phyloP scores from a whole-genome alignment of 2,888 invertebrate species.

The Pardosa pseudoannulata region DNA sequence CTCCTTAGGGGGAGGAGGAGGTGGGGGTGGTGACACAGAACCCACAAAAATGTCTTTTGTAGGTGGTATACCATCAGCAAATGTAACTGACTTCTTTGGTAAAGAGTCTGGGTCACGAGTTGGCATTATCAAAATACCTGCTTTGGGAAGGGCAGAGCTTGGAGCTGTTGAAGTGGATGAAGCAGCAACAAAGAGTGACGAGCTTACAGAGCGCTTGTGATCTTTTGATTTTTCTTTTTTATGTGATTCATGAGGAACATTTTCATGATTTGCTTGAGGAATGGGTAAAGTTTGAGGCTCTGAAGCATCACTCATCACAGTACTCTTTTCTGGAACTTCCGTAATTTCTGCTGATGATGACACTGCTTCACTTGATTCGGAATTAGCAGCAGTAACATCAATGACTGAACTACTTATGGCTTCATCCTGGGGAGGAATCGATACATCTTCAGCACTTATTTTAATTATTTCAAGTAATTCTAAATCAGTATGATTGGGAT shows the following conservation, averaged over 20 bases:
- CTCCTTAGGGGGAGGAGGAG: conserved; percentile 66
- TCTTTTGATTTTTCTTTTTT: conserved; percentile 34
- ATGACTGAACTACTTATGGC: conserved; percentile 47
- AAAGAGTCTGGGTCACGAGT: conserved; percentile 60
- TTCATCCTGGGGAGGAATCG: conserved; percentile 52
- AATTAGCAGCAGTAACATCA: not conserved
- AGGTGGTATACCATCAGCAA: conserved; percentile 74
- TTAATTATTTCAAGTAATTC: not conserved
- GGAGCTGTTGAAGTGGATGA: conserved; percentile 34
- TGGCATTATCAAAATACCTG: conserved; percentile 73
- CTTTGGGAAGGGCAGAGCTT: conserved; percentile 61
- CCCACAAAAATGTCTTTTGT: conserved; percentile 68
- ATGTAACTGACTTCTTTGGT: conserved; percentile 74
- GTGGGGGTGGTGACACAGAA: conserved; percentile 60
- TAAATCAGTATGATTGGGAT: not conserved
- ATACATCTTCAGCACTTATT: not conserved
- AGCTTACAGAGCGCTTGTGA: not conserved
- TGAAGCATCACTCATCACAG: not conserved
- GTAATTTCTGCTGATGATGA: conserved; percentile 42
- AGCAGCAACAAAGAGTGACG: conserved; percentile 24
- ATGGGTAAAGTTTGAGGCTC: not conserved
- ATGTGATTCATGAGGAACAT: not conserved
- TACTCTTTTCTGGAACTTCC: not conserved
- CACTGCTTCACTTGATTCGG: conserved; percentile 44
- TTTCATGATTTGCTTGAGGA: not conserved